Conservation (phyloP, 2,797 vertebrate species). For the Chloroceryle inda region DNA sequence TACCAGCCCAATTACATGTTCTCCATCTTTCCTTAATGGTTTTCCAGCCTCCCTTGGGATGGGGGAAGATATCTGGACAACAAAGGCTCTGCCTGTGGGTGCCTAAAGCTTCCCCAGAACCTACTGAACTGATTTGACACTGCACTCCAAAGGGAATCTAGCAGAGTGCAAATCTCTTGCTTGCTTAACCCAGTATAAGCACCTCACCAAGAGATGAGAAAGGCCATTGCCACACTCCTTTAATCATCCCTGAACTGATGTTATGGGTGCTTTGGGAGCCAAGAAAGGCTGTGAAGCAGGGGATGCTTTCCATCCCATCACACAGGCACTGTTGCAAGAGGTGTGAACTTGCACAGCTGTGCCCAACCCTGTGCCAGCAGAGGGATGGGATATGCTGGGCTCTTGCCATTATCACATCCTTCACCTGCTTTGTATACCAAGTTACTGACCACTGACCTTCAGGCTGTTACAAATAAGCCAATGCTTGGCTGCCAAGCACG, state of each 20-base stretch:
- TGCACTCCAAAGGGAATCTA: background rate
- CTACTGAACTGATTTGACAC: background rate
- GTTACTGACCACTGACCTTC: background rate
- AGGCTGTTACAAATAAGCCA: background rate
- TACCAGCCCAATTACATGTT: background rate
- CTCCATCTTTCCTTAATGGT: background rate
- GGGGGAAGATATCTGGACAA: background rate
- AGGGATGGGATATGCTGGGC: background rate
- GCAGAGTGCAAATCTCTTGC: background rate
- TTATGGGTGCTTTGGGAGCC: fast-evolving
- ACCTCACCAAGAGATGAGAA: background rate
- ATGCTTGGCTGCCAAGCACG: fast-evolving
- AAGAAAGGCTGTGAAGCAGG: background rate
- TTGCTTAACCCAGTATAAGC: background rate
- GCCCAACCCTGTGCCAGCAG: fast-evolving
- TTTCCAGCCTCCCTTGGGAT: background rate
- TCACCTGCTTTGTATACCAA: background rate
- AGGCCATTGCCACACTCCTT: background rate
- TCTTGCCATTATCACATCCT: too few relatives aligned
- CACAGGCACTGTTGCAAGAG: background rate
- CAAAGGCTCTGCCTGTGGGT: background rate
- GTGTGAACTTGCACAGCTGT: fast-evolving
- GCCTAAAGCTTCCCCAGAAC: background rate
- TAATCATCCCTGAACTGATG: fast-evolving
- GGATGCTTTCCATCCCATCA: background rate